A percentile compares a stretch with the other conserved stretches of the same genome.
Evolutionary conservation across 2,888 invertebrate species (phyloP).

Genomic region (Machimus atricapillus): DNA sequence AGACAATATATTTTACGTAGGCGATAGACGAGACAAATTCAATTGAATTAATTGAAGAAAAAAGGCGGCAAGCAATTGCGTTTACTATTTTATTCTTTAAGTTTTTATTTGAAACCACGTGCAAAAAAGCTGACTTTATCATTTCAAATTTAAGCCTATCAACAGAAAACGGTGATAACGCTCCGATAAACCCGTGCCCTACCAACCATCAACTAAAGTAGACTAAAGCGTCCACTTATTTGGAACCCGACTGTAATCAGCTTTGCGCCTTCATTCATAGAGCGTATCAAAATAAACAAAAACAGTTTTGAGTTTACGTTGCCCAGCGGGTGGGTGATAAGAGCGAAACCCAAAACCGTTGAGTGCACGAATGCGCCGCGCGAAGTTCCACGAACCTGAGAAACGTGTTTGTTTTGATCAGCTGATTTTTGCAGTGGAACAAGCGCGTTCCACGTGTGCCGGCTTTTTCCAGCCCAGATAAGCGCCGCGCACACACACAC

Average conservation of each 20-base stretch:
- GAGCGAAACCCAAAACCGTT: background rate
- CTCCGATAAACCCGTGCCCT: background rate
- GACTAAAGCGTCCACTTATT: background rate
- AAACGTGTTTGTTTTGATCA: background rate
- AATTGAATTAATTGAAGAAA: background rate
- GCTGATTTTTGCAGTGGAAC: background rate
- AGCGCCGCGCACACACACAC: background rate
- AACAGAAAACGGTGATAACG: background rate
- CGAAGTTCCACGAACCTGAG: background rate
- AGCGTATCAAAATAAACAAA: background rate
- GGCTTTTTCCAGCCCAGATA: background rate
- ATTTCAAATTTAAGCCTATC: background rate
- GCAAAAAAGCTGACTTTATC: background rate
- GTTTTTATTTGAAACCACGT: background rate
- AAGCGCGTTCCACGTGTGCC: background rate
- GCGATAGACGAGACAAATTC: background rate
- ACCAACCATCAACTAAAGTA: too few species aligned
- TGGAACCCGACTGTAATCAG: background rate
- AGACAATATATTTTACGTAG: background rate
- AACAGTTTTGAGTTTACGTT: background rate
- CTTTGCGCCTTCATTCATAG: background rate
- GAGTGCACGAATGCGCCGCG: background rate
- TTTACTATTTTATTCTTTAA: background rate
- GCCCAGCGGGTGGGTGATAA: background rate
- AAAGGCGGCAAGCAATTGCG: background rate